Base-by-base conservation (phyloP, 2,888 invertebrate species). In the Cerceris rybyensis region DNA sequence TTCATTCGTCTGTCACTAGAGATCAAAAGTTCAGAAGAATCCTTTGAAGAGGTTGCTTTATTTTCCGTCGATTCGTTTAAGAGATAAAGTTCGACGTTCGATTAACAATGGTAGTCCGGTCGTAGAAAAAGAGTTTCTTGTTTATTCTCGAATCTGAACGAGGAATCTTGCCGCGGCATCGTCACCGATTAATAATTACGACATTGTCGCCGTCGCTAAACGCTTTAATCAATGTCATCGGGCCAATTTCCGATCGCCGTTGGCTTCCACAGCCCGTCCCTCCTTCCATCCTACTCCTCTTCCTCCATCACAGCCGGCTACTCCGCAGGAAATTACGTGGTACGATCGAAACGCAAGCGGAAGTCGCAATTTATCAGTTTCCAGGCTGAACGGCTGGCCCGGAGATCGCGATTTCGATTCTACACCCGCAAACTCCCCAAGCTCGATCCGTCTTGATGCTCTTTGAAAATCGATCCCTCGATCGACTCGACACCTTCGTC, bases 221-320 rank as follows among this genome's bases (percentile, higher is more conserved):
- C 90, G 90, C 91, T 92, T 92, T 91, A 92, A 92, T 92, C 91
- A 92, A 91, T 92, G 92, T 91, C 92, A 92, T 92, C 92, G 92
- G 91, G 90, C 91, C 91, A 92, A 91, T 92, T 91, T 91, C 92
- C 92, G 91, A 91, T 91, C 88, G 87, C 88, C 88, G 88, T 84
- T 88, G 85, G 85, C 87, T 87, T 83, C 88, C 86, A 28, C 28
- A 83, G 87, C 85, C 84, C 87, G 85, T 87, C 85, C 83, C 86
- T 81, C 86, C 78, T 82, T 81, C 81, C 81, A 77, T 69, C 85
- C 58, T n/a, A n/a, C n/a, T 14, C 58, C 61, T 28, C 28, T 65
- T 50, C 49, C 77, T 46, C 69, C 49, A 64, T 69, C 42, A 60
- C 46, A 58, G 84, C 79, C 87, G 85, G 75, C 88, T 87, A 87